Percentiles rank a stretch among this genome's conserved stretches.
Evolutionary conservation across 2,113 vertebrate genomes (phyloP).

Genomic region (Miniopterus natalensis): DNA sequence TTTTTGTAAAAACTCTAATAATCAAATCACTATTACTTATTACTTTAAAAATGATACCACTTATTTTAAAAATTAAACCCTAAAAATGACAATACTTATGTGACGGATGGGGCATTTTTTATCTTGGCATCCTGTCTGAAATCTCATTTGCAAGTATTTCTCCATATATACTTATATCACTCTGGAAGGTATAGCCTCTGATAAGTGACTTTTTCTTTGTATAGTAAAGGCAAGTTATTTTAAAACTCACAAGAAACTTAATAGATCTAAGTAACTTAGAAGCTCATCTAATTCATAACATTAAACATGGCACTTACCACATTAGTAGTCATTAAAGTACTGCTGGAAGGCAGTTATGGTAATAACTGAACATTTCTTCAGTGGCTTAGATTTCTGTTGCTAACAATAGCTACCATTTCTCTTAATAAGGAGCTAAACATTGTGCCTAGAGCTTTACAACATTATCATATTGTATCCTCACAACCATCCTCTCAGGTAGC

Average conservation of each 20-base stretch:
- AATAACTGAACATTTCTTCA: conserved; percentile 48
- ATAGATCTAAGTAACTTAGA: conserved; percentile 20
- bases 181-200: not conserved
- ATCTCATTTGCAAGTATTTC: not conserved
- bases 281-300: not conserved
- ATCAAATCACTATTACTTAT: conserved; percentile 27
- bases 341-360: not conserved
- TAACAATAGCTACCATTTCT: conserved; percentile 13
- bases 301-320: not conserved
- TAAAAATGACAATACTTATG: not conserved
- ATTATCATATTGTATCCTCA: not conserved
- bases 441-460: not conserved
- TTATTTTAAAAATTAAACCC: conserved; percentile 47
- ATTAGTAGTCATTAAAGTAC: not conserved
- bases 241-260: not conserved
- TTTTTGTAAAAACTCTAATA: conserved; percentile 67
- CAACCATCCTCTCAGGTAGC: not conserved
- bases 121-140: conserved; percentile 41
- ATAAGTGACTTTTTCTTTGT: not conserved
- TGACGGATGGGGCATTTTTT: not conserved
- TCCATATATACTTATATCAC: not conserved
- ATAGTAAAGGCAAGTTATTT: conserved; percentile 11
- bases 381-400: not conserved
- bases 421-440: not conserved
- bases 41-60: conserved; percentile 37